Evolutionary conservation across 2,888 invertebrate species (phyloP), one percentile per base, ranked within the genome.

Genomic region (Trichogramma evanescens): DNA sequence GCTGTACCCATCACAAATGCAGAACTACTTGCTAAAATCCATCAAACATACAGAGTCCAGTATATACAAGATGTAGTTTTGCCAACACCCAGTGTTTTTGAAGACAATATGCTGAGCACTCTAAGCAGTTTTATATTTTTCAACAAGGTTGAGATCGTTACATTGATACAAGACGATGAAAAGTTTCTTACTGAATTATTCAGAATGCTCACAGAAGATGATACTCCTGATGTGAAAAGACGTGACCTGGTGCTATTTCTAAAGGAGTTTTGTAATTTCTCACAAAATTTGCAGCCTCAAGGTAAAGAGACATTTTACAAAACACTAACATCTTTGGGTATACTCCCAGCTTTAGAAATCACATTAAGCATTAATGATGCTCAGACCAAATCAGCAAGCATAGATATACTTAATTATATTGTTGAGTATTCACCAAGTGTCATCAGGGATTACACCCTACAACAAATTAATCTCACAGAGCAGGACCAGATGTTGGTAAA

Each of bases 131-230:
- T 98, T 84, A 94, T 99, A 81, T 99, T 96, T 84, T 99, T 99
- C 82, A 98, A 97, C 82, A 98, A 99, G 83, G 94, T 97, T 77
- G 98, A 99, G 84, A 99, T 99, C 81, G 97, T 99, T 69, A 95
- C 93, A 69, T 85, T 95, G 75, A 92, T 99, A 78, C 89, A 98
- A 83, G 97, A 98, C 74, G 99, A 99, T 81, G 96, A 97, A 72
- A 91, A 92, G 77, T 95, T 98, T 82, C 84, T 99, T 75, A 88
- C 90, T 58, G 95, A 96, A 80, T 83, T 99, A 70, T 98, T 99
- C 82, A 88, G 90, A 63, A 87, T 95, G 79, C 84, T 99, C 71
- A 93, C 91, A 68, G 93, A 95, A 78, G 89, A 92, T 72, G 87
- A 88, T 70, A 95, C 95, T 50, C 85, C 89, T 40, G 88, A 94